Conservation (phyloP, 2,888 invertebrate genomes). For the Leucania comma region DNA sequence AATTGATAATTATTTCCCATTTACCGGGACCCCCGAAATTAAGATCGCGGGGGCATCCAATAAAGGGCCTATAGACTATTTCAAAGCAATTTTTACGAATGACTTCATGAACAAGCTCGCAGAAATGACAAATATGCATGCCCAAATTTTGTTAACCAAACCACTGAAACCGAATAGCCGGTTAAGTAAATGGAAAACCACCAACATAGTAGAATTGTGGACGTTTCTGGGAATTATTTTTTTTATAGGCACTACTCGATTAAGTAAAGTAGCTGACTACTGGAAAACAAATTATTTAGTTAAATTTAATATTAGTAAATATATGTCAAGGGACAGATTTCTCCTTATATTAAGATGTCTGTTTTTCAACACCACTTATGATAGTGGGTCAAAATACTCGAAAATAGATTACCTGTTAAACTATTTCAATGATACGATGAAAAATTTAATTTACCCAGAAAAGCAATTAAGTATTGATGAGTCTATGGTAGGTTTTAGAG, state of each 20-base stretch:
- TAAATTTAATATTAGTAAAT: slow-evolving; percentile 5
- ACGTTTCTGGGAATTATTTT: slow-evolving; percentile 6
- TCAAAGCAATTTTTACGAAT: not conserved
- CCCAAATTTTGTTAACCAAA: not conserved
- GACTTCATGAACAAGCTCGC: slow-evolving; percentile 2
- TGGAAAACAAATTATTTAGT: slow-evolving; percentile 1
- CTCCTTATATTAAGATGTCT: slow-evolving; percentile 22
- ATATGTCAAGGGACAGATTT: slow-evolving; percentile 34
- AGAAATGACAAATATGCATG: slow-evolving; percentile 1
- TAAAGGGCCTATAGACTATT: slow-evolving; percentile 1
- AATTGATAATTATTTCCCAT: not conserved
- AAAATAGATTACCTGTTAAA: not conserved
- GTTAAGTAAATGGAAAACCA: slow-evolving; percentile 13
- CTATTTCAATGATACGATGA: not conserved
- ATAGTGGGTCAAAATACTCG: not conserved
- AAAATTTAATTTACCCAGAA: too few species aligned
- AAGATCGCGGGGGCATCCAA: not conserved
- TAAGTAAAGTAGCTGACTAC: slow-evolving; percentile 6
- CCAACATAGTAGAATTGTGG: not conserved
- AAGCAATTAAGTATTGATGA: too few species aligned
- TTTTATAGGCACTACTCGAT: slow-evolving; percentile 13
- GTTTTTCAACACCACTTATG: not conserved
- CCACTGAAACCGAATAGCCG: slow-evolving; percentile 14
- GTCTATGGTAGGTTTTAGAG: too few species aligned
- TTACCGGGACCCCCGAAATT: slow-evolving; percentile 11